Conservation (phyloP, 2,113 vertebrate species). For the Platanista minor region DNA sequence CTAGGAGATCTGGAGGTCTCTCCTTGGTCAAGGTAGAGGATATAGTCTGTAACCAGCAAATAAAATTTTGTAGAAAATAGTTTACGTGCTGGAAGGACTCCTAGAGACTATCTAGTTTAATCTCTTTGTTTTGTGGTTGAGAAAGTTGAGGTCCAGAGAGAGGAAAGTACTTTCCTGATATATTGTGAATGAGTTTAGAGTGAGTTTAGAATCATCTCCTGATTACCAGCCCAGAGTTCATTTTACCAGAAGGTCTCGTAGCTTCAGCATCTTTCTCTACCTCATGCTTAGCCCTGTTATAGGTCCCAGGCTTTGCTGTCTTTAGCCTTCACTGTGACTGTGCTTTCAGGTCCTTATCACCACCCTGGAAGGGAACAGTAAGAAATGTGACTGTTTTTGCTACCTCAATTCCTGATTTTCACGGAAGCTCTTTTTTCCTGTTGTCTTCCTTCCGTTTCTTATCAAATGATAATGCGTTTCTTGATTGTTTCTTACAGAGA, state of each 20-base stretch:
- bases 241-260: neutral
- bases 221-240: neutral
- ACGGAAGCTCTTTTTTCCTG: neutral
- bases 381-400: neutral
- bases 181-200: neutral
- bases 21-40: neutral
- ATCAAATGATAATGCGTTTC: neutral
- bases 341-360: neutral
- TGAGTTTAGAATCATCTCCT: neutral
- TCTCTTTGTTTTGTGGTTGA: neutral
- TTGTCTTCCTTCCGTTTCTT: neutral
- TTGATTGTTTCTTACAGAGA: conserved; percentile 82
- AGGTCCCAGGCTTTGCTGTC: neutral
- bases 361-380: neutral
- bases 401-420: neutral
- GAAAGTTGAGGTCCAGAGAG: neutral
- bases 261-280: neutral
- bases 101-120: neutral
- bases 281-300: neutral
- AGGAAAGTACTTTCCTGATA: neutral
- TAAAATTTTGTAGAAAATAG: neutral
- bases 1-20: neutral
- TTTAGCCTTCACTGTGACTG: neutral
- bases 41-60: neutral
- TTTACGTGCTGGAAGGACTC: neutral